phyloP scores from a whole-genome alignment of 2,797 vertebrate species.

The Catharus ustulatus region DNA sequence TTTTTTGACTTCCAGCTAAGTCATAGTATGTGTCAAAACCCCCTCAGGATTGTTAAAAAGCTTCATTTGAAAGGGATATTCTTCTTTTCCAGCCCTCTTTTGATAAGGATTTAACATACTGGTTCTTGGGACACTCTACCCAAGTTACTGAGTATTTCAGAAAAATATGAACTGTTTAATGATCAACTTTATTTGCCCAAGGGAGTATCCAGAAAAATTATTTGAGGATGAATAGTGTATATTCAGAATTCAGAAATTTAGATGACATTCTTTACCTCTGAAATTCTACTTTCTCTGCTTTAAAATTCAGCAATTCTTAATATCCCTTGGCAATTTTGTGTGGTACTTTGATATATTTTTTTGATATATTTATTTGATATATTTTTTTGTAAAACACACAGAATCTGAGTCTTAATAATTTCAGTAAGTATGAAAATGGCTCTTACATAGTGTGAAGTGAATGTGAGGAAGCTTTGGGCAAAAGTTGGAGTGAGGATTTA shows the following conservation, averaged over 20 bases:
- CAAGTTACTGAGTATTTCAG: not conserved
- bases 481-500: not conserved
- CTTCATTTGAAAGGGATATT: not conserved
- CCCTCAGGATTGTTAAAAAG: not conserved
- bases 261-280: not conserved
- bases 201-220: not conserved
- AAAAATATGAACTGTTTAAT: not conserved
- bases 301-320: not conserved
- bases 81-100: not conserved
- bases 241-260: not conserved
- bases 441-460: fast-evolving
- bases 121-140: not conserved
- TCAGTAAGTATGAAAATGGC: not conserved
- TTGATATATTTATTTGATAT: not conserved
- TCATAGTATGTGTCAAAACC: fast-evolving
- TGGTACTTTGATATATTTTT: not conserved
- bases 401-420: not conserved
- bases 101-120: not conserved
- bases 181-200: not conserved
- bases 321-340: not conserved
- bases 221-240: not conserved
- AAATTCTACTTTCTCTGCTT: not conserved
- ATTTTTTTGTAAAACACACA: not conserved
- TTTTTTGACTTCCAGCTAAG: not conserved
- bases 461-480: not conserved